Conservation (phyloP, 1,140 invertebrate species). For the Linepithema humile region DNA sequence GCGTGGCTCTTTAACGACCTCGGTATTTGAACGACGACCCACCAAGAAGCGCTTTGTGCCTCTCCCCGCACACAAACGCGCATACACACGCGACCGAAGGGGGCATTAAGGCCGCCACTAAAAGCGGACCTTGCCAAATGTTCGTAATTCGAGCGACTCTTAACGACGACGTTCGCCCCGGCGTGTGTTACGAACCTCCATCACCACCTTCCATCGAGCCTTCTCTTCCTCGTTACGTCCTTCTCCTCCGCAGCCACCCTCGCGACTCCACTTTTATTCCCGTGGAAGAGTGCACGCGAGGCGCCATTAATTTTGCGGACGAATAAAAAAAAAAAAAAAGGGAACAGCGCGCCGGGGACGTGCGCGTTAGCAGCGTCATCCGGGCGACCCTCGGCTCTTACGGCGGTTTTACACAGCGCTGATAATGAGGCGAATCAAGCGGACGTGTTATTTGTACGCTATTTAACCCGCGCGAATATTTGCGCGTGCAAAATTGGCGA, state of each 20-base stretch:
- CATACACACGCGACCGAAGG: neutral
- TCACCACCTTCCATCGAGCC: neutral
- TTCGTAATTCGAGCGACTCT: constrained; percentile 69
- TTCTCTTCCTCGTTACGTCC: constrained; percentile 25
- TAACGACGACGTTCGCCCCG: constrained; percentile 64
- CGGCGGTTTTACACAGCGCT: neutral
- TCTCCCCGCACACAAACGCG: neutral
- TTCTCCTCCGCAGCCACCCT: neutral
- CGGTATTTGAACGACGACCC: constrained; percentile 55
- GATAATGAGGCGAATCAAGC: neutral
- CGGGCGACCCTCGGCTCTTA: neutral
- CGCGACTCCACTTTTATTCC: neutral
- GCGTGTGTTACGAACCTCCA: constrained; percentile 21
- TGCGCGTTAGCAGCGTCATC: constrained; percentile 29
- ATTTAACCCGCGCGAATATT: neutral
- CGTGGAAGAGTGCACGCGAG: neutral
- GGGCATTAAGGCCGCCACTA: constrained; percentile 53
- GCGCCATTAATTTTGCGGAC: constrained; percentile 60
- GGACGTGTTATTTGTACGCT: constrained; percentile 16
- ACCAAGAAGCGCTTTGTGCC: constrained; percentile 35
- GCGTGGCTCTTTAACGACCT: constrained; percentile 61
- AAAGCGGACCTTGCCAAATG: constrained; percentile 59
- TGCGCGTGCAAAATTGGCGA: neutral
- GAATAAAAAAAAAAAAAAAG: neutral
- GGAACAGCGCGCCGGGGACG: neutral